Base-by-base conservation (phyloP, 2,113 vertebrate genomes). In the Xenopus borealis region DNA sequence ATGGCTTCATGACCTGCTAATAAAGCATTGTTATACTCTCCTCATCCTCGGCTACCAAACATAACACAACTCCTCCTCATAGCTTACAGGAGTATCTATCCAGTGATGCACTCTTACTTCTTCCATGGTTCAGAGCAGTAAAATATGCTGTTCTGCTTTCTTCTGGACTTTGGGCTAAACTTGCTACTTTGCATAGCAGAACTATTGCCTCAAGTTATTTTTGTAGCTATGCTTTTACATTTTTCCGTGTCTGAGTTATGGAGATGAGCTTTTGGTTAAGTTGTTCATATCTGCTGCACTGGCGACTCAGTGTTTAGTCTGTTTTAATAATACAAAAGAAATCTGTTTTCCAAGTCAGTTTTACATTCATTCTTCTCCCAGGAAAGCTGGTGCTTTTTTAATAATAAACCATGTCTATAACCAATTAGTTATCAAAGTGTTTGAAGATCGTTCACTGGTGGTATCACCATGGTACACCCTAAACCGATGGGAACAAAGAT, bases 51-150 rank as follows among this genome's bases (percentile, higher is more conserved):
- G n/a, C n/a, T n/a, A n/a, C n/a, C n/a, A n/a, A n/a, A n/a, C n/a
- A n/a, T n/a, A n/a, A n/a, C n/a, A n/a, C n/a, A 94, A 92, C 58
- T 83, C 78, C 52, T 85, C 78, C 74, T 92, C 87, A 69, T 94
- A 87, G 1, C 92, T 88, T 9, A 83, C 66, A 0, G 93, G 93
- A n/a, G 86, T 92, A 81, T 86, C 88, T 19, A 93, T 84, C 80
- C 88, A 88, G 69, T 93, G 93, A 23, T 87, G 88, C 78, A 89
- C 75, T 10, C 91, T 83, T 67, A 89, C 82, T 83, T 87, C 89
- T 62, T 89, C 88, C 93, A 94, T 93, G 4, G 77, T 63, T 53
- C 62, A 76, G 66, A 78, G 65, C 46, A 46, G 0, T 1, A 66
- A 27, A 27, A 27, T 27, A 1, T 27, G 23, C 23, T 27, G 19